These are phyloP conservation scores for Cyclina sinensis DNA, from an alignment of 1,140 invertebrate species.

Conservation along the genomic window DNA sequence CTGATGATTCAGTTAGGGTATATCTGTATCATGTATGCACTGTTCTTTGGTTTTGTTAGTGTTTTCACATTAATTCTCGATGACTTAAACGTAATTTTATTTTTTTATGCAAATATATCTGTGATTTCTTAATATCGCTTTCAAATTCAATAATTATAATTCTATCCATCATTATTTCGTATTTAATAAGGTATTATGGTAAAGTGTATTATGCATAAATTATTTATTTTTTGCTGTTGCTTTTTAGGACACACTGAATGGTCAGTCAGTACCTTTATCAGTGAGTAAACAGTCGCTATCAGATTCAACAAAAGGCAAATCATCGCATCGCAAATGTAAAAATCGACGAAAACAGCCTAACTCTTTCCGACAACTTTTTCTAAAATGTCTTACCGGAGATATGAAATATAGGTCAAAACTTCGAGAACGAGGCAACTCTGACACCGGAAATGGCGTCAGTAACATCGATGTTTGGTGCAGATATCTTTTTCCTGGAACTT, in stretches of 20 bases:
- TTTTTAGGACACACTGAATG: conserved; percentile 13
- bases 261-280: neutral
- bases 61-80: no score
- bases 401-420: conserved; percentile 80
- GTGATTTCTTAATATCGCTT: no score
- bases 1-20: neutral
- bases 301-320: neutral
- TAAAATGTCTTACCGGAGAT: conserved; percentile 79
- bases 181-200: no score
- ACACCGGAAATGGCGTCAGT: conserved; percentile 83
- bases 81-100: no score
- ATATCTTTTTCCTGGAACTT: conserved; percentile 87
- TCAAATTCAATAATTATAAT: no score
- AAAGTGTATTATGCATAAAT: no score
- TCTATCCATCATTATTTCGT: no score
- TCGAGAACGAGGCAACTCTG: conserved; percentile 68
- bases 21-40: conserved; percentile 6
- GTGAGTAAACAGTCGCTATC: neutral
- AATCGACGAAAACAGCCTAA: conserved; percentile 5
- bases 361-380: conserved; percentile 74
- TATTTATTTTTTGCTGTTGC: no score
- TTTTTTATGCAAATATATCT: no score
- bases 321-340: neutral
- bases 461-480: conserved; percentile 88
- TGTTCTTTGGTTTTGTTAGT: no score